These are phyloP conservation scores for Lutraria rhynchaena DNA, from an alignment of 1,140 invertebrate genomes.

Conservation along the genomic window DNA sequence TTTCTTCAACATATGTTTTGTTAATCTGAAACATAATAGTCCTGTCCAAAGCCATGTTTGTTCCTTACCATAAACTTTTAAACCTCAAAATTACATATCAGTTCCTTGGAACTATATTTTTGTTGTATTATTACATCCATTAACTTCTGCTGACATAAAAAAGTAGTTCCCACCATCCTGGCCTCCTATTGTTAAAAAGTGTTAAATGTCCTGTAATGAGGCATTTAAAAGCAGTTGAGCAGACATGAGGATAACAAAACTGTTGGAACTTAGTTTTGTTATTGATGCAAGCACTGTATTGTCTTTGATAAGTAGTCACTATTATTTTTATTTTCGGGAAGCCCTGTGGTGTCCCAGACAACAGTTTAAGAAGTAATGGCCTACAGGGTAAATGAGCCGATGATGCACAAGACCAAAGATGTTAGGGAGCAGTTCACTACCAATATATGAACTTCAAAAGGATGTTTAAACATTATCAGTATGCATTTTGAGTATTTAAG, in stretches of 20 bases:
- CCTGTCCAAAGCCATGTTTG: conserved; percentile 35
- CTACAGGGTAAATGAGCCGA: conserved; percentile 44
- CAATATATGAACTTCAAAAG: conserved; percentile 10
- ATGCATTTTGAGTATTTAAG: too few species aligned
- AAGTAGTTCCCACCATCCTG: conserved; percentile 21
- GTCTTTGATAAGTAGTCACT: conserved; percentile 51
- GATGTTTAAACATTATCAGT: not conserved
- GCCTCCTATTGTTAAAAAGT: conserved; percentile 51
- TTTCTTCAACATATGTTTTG: conserved; percentile 54
- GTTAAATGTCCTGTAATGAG: conserved; percentile 58
- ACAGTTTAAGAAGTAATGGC: conserved; percentile 18
- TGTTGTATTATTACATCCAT: conserved; percentile 21
- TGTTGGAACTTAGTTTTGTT: conserved; percentile 52
- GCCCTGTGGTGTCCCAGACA: conserved; percentile 24
- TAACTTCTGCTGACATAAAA: not conserved
- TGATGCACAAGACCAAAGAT: not conserved
- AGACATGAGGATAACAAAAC: conserved; percentile 55
- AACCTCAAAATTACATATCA: not conserved
- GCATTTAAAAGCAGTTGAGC: conserved; percentile 53
- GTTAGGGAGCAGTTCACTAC: not conserved
- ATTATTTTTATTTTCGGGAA: conserved; percentile 48
- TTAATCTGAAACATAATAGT: conserved; percentile 44
- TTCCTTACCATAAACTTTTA: conserved; percentile 42
- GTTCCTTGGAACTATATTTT: conserved; percentile 45
- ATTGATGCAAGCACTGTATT: conserved; percentile 40